phyloP scores from a whole-genome alignment of 1,140 invertebrate genomes.

The Conus betulinus region DNA sequence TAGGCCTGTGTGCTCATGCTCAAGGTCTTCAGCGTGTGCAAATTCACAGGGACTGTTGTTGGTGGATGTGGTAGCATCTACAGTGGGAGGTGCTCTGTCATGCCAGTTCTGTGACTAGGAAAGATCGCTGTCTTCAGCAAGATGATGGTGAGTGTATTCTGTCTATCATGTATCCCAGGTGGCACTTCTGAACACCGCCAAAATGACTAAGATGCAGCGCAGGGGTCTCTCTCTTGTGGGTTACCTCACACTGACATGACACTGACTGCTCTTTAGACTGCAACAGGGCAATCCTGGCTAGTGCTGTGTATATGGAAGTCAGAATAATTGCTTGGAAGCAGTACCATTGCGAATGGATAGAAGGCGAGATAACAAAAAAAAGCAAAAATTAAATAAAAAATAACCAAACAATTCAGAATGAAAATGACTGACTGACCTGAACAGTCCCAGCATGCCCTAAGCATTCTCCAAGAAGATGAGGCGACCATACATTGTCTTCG shows the following conservation, averaged over 20 bases:
- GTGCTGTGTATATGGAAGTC: background rate
- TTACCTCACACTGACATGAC: background rate
- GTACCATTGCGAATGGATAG: background rate
- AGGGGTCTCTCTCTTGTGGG: background rate
- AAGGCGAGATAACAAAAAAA: background rate
- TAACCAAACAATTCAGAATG: background rate
- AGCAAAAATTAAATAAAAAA: background rate
- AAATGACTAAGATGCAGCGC: background rate
- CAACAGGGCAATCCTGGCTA: background rate
- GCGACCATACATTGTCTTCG: slow-evolving; percentile 20
- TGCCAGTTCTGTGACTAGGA: too few relatives aligned
- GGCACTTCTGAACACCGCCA: too few relatives aligned
- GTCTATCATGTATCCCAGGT: too few relatives aligned
- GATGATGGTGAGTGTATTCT: too few relatives aligned
- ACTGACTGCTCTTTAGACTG: background rate
- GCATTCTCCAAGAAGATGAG: slow-evolving; percentile 26
- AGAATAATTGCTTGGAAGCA: background rate
- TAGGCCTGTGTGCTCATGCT: too few relatives aligned
- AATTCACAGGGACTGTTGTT: too few relatives aligned
- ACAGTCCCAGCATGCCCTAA: slow-evolving; percentile 31
- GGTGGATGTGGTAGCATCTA: too few relatives aligned
- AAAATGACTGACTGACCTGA: slow-evolving; percentile 6
- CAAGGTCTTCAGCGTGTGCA: too few relatives aligned
- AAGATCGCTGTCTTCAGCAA: too few relatives aligned
- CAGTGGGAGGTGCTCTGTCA: too few relatives aligned